Evolutionary conservation across 2,797 vertebrate genomes (phyloP).

Genomic region (Lithobates pipiens): DNA sequence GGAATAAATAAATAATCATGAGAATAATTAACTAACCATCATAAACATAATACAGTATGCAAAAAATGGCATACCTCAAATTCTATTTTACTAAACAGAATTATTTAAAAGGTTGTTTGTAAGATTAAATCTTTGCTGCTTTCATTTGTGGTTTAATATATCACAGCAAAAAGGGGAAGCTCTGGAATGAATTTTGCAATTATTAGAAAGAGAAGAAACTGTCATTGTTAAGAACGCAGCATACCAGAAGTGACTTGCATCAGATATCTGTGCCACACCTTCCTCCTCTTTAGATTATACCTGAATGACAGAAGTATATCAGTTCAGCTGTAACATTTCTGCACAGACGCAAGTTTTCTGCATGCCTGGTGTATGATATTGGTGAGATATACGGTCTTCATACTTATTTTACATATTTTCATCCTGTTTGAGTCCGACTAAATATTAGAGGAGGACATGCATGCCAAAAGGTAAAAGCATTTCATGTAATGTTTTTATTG

Average conservation of each 20-base stretch:
- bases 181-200: no score
- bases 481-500: no score
- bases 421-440: no score
- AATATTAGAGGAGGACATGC: no score
- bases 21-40: no score
- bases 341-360: no score
- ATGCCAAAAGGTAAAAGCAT: neutral
- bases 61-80: no score
- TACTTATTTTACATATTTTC: neutral
- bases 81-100: no score
- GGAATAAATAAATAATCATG: no score
- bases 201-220: no score
- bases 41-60: no score
- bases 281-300: neutral
- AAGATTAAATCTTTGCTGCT: neutral
- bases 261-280: neutral
- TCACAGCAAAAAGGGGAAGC: neutral
- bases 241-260: neutral
- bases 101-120: neutral
- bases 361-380: neutral
- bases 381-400: neutral
- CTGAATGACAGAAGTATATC: neutral
- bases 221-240: neutral
- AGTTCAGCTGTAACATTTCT: neutral
- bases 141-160: neutral